Percentiles rank a stretch among this genome's conserved stretches.
Evolutionary conservation across 2,797 vertebrate species (phyloP).

Genomic region (Rhinatrema bivittatum): DNA sequence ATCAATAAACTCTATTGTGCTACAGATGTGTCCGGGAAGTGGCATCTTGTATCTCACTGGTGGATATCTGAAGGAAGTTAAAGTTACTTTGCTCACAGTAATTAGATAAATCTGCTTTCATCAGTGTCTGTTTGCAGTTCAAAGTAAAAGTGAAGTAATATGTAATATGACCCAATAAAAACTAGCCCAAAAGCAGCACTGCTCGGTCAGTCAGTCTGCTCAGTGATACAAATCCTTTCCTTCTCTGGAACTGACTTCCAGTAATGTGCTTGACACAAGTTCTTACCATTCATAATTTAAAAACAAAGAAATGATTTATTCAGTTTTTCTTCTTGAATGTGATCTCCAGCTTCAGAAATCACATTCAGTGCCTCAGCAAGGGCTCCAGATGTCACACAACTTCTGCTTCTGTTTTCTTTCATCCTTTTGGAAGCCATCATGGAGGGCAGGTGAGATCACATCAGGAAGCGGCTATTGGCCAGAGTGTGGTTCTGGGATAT

Average conservation of each 20-base stretch:
- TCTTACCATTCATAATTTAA: background rate
- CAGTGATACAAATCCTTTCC: constrained; percentile 6
- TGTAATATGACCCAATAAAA: constrained; percentile 21
- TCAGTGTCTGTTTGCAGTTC: constrained; percentile 39
- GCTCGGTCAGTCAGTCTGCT: constrained; percentile 6
- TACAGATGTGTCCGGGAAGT: constrained; percentile 61
- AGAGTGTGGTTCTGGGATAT: no score
- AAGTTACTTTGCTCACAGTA: constrained; percentile 57
- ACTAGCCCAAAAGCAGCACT: constrained; percentile 16
- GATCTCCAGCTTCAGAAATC: no score
- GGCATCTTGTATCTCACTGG: constrained; percentile 61
- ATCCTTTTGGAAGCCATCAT: no score
- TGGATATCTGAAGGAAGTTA: constrained; percentile 54
- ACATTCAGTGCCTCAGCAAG: no score
- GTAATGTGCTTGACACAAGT: background rate
- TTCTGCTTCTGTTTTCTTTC: no score
- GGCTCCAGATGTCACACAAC: no score
- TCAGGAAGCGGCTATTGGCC: no score
- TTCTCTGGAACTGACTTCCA: constrained; percentile 9
- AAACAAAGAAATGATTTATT: no score
- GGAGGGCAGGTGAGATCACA: no score
- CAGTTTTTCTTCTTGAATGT: no score
- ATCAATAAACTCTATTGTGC: constrained; percentile 63
- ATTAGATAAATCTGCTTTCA: constrained; percentile 55
- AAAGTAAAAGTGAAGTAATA: constrained; percentile 32